Percentiles rank a stretch among this genome's conserved stretches.
Conservation (phyloP, 2,797 vertebrate genomes). For the Otolemur crassicaudatus region DNA sequence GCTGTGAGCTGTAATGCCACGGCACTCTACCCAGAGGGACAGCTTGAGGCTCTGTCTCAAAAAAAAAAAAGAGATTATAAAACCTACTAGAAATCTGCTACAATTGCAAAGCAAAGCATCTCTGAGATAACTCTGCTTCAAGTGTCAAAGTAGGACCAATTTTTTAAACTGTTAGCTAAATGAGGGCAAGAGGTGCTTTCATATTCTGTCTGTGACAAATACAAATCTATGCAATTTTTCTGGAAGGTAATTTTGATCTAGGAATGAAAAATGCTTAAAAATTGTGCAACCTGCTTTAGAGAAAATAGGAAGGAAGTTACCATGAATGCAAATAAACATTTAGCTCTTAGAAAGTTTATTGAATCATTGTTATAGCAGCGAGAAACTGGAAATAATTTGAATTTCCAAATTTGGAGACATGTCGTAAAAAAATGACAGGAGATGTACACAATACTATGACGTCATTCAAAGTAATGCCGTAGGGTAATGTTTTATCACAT, state of each 20-base stretch:
- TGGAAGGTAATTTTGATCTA: not conserved
- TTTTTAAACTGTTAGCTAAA: not conserved
- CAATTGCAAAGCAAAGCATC: not conserved
- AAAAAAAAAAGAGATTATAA: no score
- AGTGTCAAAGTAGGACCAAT: not conserved
- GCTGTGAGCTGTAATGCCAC: no score
- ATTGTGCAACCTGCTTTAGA: not conserved
- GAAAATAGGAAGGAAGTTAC: not conserved
- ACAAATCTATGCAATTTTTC: not conserved
- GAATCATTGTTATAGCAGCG: not conserved
- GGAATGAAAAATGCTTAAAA: not conserved
- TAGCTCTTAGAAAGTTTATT: not conserved
- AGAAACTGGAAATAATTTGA: not conserved
- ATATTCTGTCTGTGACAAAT: not conserved
- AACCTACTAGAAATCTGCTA: not conserved
- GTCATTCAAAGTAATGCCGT: not conserved
- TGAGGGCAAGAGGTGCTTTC: not conserved
- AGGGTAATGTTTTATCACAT: not conserved
- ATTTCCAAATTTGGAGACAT: not conserved
- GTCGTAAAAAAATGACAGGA: not conserved
- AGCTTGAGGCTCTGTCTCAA: no score
- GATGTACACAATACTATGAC: no score
- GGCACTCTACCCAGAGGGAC: no score
- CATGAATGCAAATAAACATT: not conserved
- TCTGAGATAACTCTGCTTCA: not conserved